Conservation (phyloP, 2,888 invertebrate species). For the Drosophila atroscutellata region DNA sequence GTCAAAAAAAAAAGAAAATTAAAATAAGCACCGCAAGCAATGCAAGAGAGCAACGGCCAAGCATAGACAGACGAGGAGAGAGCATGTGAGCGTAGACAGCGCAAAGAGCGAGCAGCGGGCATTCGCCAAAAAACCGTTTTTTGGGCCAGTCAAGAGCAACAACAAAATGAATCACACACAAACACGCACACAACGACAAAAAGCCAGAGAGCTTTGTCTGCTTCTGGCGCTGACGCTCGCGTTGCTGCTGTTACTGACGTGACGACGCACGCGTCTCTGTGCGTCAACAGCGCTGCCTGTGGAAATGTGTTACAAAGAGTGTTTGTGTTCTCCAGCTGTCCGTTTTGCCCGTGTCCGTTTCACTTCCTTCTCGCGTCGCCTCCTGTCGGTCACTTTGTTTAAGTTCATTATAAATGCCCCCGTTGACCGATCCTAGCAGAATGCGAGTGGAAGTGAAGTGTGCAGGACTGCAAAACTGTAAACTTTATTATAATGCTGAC, state of each 20-base stretch:
- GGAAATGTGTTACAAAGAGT: conserved; percentile 47
- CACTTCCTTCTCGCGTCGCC: conserved; percentile 4
- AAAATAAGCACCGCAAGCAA: conserved; percentile 3
- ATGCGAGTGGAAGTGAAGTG: conserved; percentile 16
- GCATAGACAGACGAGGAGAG: conserved; percentile 17
- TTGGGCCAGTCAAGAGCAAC: conserved; percentile 28
- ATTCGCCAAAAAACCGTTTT: conserved; percentile 40
- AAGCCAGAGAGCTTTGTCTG: conserved; percentile 26
- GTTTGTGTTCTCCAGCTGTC: conserved; percentile 39
- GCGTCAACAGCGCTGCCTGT: conserved; percentile 6
- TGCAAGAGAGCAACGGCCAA: conserved; percentile 50
- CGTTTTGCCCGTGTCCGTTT: conserved; percentile 2
- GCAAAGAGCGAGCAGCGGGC: conserved; percentile 26
- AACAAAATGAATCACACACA: conserved; percentile 38
- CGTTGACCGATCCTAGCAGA: conserved; percentile 34
- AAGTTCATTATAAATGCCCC: conserved; percentile 56
- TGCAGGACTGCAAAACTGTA: conserved; percentile 37
- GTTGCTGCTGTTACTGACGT: conserved; percentile 28
- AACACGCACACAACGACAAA: neutral
- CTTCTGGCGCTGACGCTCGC: conserved; percentile 1
- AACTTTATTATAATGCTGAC: conserved; percentile 28
- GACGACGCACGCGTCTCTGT: conserved; percentile 22
- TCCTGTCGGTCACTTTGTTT: conserved; percentile 37
- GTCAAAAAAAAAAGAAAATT: conserved; percentile 49
- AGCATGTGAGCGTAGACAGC: conserved; percentile 1